phyloP scores from a whole-genome alignment of 1,140 invertebrate genomes.

The Drosophila kanapiae region DNA sequence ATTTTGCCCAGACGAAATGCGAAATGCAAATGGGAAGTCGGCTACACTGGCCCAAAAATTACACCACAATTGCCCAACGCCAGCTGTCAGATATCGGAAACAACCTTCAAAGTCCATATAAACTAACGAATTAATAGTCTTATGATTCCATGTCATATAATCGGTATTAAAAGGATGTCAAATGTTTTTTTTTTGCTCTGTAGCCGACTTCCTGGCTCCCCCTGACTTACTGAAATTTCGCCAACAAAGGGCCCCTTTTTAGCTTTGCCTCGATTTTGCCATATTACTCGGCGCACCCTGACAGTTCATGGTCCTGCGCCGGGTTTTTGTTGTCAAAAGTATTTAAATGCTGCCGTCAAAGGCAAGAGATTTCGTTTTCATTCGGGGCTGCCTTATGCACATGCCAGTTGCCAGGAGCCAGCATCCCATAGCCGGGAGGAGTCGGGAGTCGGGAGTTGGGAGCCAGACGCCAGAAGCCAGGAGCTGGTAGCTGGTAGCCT shows the following conservation, averaged over 20 bases:
- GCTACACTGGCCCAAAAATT: conserved; percentile 4
- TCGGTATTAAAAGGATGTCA: neutral
- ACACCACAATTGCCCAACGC: neutral
- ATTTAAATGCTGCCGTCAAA: conserved; percentile 76
- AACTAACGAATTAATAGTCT: neutral
- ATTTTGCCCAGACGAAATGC: conserved; percentile 38
- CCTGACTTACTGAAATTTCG: conserved; percentile 10
- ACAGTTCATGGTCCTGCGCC: conserved; percentile 32
- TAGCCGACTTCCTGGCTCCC: conserved; percentile 16
- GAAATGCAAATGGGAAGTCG: conserved; percentile 43
- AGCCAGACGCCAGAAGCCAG: conserved; percentile 28
- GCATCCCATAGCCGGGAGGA: conserved; percentile 2
- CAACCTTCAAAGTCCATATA: neutral
- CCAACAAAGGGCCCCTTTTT: conserved; percentile 53
- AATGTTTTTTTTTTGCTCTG: conserved; percentile 1
- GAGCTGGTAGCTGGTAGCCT: conserved; percentile 1
- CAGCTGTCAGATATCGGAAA: neutral
- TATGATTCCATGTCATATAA: neutral
- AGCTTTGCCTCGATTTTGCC: conserved; percentile 62
- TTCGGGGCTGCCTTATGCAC: conserved; percentile 55
- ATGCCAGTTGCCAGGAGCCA: conserved; percentile 59
- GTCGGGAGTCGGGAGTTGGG: conserved; percentile 25
- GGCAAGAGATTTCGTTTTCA: conserved; percentile 70
- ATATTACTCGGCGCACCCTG: conserved; percentile 44
- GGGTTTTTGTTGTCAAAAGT: conserved; percentile 73